Base-by-base conservation (phyloP, 2,888 invertebrate genomes). In the Agriopis marginaria region DNA sequence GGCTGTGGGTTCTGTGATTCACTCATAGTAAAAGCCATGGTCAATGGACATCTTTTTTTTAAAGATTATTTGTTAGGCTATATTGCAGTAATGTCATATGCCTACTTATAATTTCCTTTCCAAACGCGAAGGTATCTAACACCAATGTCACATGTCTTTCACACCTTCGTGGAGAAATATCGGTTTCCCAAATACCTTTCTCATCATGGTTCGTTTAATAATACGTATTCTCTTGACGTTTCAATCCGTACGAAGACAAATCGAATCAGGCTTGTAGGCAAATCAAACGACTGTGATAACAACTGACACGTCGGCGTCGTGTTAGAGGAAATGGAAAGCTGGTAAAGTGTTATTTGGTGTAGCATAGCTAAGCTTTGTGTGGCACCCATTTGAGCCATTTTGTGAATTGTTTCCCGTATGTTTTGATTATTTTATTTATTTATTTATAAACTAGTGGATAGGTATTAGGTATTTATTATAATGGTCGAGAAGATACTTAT, bases 221-320 rank as follows among this genome's bases (percentile, higher is more conserved):
- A 47, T 23, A 11, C 68, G 58, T 59, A 63, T 63, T 62, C 68
- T 58, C 63, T 63, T 63, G 68, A 63, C 68, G 63, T 68, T 51
- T 63, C 51, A 53, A 68, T 58, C 53, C 68, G 45, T 53, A 42
- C 17, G 44, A 50, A 63, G 51, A 58, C 40, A 63, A 68, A 68
- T 68, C 32, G 63, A 63, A 68, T 68, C 49, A 53, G 14, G 51
- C 49, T 50, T 11, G 61, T 60, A 66, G 60, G 54, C 66, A 61
- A 61, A 66, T 66, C 61, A 61, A 49, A 66, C 49, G 49, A 23
- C 49, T 61, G 66, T 50, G 53, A 65, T 59, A 65, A 51, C 65
- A 23, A 32, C 32, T 59, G 59, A 65, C 65, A 59, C 39, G 11
- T 32, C 14, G 32, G 51, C 39, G 11, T 14, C n/a, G 32, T 45